Percentiles rank a stretch among this genome's conserved stretches.
Evolutionary conservation across 2,797 vertebrate species (phyloP).

Genomic region (Loris lydekkerianus): DNA sequence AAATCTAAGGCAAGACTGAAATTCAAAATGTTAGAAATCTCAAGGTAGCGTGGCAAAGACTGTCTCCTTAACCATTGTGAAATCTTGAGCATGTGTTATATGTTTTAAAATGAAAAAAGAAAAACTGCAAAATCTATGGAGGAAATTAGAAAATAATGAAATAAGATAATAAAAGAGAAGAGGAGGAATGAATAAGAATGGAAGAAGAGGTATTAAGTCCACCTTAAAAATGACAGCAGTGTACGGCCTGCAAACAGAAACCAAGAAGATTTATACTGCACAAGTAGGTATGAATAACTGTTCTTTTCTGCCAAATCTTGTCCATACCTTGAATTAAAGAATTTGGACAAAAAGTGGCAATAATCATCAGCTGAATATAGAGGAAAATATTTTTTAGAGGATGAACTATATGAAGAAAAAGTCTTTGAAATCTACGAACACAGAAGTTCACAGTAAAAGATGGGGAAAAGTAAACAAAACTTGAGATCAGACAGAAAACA

Average conservation of each 20-base stretch:
- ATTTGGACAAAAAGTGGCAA: not conserved
- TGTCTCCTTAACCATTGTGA: not conserved
- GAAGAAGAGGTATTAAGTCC: not conserved
- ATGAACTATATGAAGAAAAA: not conserved
- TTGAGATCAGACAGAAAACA: not conserved
- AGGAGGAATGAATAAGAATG: not conserved
- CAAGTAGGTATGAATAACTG: not conserved
- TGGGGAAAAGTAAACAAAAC: not conserved
- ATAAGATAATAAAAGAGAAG: not conserved
- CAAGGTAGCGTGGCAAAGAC: not conserved
- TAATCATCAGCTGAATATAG: not conserved
- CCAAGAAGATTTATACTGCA: not conserved
- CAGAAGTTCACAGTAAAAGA: not conserved
- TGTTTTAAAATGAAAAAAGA: no score
- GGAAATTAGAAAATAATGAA: slow-evolving; percentile 34
- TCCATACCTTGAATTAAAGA: slow-evolving; percentile 7
- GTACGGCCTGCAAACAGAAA: not conserved
- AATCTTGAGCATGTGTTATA: not conserved
- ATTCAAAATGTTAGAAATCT: not conserved
- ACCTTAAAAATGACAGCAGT: not conserved
- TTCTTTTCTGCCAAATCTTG: not conserved
- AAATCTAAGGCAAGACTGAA: slow-evolving; percentile 1
- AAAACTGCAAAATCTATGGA: not conserved
- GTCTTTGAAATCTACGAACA: not conserved
- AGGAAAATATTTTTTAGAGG: no score